phyloP scores from a whole-genome alignment of 1,140 invertebrate species.

The Eubasilissa regina region DNA sequence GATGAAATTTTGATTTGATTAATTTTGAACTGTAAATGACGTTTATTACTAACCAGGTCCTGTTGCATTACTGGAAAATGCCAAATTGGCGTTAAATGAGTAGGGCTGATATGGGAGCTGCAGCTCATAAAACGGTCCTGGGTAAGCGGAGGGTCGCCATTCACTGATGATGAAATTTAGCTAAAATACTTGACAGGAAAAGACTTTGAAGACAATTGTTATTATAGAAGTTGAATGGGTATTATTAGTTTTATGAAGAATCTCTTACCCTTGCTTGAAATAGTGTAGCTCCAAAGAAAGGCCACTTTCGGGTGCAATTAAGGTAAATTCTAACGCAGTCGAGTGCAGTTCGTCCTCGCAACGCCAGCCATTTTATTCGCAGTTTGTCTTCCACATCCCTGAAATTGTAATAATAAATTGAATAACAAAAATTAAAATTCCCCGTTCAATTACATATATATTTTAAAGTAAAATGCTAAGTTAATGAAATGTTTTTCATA shows the following conservation, averaged over 20 bases:
- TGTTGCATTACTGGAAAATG: too few species aligned
- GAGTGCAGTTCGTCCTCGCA: constrained; percentile 86
- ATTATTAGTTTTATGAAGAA: neutral
- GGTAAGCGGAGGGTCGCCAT: too few species aligned
- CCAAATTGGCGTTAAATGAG: too few species aligned
- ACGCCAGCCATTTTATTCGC: constrained; percentile 90
- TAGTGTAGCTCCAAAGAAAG: constrained; percentile 93
- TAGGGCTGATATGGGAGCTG: too few species aligned
- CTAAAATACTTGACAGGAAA: too few species aligned
- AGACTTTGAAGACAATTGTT: too few species aligned
- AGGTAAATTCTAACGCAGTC: constrained; percentile 97
- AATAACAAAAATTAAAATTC: neutral
- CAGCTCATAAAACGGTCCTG: too few species aligned
- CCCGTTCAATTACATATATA: neutral
- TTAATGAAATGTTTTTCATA: too few species aligned
- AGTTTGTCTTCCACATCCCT: constrained; percentile 87
- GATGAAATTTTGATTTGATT: too few species aligned
- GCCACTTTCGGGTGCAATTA: constrained; percentile 96
- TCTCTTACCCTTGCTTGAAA: constrained; percentile 85
- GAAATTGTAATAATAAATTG: constrained; percentile 39
- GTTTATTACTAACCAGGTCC: too few species aligned
- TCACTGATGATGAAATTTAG: too few species aligned
- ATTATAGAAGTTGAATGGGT: neutral
- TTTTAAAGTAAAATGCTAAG: neutral
- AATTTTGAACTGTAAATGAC: too few species aligned